A percentile compares a stretch with the other conserved stretches of the same genome.
phyloP scores from a whole-genome alignment of 2,888 invertebrate genomes.

The Clusia tigrina region DNA sequence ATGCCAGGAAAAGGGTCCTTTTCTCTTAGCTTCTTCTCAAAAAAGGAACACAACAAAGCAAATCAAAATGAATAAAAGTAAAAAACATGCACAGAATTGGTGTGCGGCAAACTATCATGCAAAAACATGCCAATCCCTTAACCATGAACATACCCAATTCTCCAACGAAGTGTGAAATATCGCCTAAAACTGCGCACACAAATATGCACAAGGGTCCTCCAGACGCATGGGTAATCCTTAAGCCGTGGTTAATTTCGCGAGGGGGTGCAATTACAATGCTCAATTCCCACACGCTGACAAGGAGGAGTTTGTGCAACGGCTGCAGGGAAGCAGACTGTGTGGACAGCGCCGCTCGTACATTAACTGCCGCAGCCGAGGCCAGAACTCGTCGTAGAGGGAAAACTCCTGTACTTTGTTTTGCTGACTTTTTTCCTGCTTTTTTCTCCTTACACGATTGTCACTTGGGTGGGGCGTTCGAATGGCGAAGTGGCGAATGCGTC shows the following conservation, averaged over 20 bases:
- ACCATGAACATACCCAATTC: background rate
- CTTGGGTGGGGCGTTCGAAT: slow-evolving; percentile 9
- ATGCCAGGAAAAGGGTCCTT: no score
- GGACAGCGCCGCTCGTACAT: background rate
- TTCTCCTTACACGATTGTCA: no score
- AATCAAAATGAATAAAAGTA: background rate
- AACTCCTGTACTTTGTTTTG: background rate
- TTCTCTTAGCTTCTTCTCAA: no score
- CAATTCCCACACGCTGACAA: slow-evolving; percentile 13
- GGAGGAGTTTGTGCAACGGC: background rate
- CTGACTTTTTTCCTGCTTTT: no score
- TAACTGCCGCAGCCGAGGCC: background rate
- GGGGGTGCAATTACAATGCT: slow-evolving; percentile 19
- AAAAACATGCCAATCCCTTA: background rate
- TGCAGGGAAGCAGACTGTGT: background rate
- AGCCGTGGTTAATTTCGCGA: no score
- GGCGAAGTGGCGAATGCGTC: slow-evolving; percentile 31
- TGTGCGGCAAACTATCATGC: no score
- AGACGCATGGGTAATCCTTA: slow-evolving; percentile 30
- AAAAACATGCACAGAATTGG: background rate
- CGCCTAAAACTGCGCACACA: background rate
- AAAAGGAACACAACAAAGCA: background rate
- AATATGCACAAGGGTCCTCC: background rate
- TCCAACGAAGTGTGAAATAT: slow-evolving; percentile 20
- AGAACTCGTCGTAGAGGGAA: background rate